Base-by-base conservation (phyloP, 1,140 invertebrate species). In the Chrysomallon squamiferum region DNA sequence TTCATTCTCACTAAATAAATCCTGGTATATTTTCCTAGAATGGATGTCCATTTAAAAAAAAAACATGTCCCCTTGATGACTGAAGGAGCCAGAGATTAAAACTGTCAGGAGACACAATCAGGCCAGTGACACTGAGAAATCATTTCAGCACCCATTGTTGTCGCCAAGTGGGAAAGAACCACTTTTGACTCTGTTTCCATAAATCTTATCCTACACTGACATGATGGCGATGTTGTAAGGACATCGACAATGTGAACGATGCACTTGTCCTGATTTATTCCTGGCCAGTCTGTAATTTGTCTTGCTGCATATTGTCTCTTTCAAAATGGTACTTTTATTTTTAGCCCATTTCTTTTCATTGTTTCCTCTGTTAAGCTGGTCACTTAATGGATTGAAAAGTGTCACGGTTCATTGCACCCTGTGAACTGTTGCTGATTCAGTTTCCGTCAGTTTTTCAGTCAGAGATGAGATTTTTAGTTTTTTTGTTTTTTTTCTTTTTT, bases 231-330 rank as follows among this genome's bases (percentile, higher is more conserved):
- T 59, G 32, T 33, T 45, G 33, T 49, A 22, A 54, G 64, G 43
- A 59, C 30, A 29, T 52, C 30, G 47, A 56, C 49, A 65, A n/a
- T n/a, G 54, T 27, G 25, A 29, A 33, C 22, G 50, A 54, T 54
- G 50, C 50, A 30, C 50, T 27, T 58, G 52, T 6, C 30, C 35
- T 69, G 67, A 69, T 69, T 69, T 69, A 69, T 68, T 47, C 66
- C 50, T n/a, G 47, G 25, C 59, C 50, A 69, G 58, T 62, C 67
- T 69, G 45, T 69, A 69, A 69, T 69, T 69, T 62, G 29, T 59
- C 33, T 29, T 56, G 3, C 30, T 59, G 35, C 27, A 47, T 61
- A 66, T 66, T 62, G 59, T 66, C 50, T 54, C 22, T 30, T 30
- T 54, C 50, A 20, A 54, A 54, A 20, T 15, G 25, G 25, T 54